Evolutionary conservation across 2,797 vertebrate species (phyloP).

Genomic region (Falco novaeseelandiae): DNA sequence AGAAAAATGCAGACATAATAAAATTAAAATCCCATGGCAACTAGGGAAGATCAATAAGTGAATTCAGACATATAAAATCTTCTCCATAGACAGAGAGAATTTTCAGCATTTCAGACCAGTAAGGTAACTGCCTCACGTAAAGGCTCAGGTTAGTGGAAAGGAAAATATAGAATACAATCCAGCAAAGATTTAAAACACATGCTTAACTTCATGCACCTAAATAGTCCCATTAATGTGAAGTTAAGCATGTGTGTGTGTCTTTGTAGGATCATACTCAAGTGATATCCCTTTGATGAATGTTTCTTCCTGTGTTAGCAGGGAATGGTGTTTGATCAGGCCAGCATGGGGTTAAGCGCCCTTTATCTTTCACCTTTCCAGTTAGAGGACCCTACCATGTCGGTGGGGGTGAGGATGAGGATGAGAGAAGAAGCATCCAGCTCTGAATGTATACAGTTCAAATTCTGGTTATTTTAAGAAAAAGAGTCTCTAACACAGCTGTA

Average conservation of each 20-base stretch:
- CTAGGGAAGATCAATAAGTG: not conserved
- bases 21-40: not conserved
- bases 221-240: conserved; percentile 16
- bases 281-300: conserved; percentile 60
- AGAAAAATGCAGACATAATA: not conserved
- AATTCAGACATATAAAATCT: conserved; percentile 18
- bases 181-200: conserved; percentile 61
- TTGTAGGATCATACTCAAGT: conserved; percentile 42
- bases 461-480: not conserved
- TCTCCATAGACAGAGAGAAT: not conserved
- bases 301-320: conserved; percentile 61
- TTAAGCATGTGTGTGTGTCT: conserved; percentile 49
- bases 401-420: not conserved
- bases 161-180: conserved; percentile 7
- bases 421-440: not conserved
- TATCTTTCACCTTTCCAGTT: not conserved
- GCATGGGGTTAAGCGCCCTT: conserved; percentile 48
- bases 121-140: not conserved
- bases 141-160: conserved; percentile 33
- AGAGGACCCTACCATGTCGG: not conserved
- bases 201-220: conserved; percentile 58
- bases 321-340: conserved; percentile 48
- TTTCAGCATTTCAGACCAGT: conserved; percentile 8
- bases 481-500: not conserved
- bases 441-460: not conserved